phyloP scores from a whole-genome alignment of 2,888 invertebrate genomes.

The Lasioglossum lativentre region DNA sequence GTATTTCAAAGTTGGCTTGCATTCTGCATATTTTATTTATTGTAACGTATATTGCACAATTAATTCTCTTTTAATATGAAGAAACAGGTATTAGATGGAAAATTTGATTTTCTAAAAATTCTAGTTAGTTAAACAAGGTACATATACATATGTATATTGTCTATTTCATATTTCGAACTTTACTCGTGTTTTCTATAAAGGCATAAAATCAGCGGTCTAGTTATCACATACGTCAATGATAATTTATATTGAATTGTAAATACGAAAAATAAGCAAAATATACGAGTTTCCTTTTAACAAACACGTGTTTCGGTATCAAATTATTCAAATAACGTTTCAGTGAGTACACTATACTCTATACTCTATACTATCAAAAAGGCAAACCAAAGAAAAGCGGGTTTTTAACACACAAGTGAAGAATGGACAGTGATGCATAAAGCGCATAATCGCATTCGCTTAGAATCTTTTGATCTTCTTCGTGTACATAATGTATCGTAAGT shows the following conservation, averaged over 20 bases:
- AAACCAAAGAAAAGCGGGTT: slow-evolving; percentile 18
- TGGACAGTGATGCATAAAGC: slow-evolving; percentile 60
- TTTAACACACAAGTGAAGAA: slow-evolving; percentile 50
- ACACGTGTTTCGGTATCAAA: not conserved
- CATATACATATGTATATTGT: not conserved
- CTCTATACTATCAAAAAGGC: not conserved
- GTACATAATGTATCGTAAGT: slow-evolving; percentile 58
- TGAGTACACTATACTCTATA: too few species aligned
- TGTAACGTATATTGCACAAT: too few species aligned
- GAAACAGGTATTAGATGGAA: too few species aligned
- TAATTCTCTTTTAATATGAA: too few species aligned
- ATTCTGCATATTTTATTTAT: too few species aligned
- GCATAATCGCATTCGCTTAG: slow-evolving; percentile 62
- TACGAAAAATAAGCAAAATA: not conserved
- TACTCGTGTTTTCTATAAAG: not conserved
- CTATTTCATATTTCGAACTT: not conserved
- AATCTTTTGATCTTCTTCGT: slow-evolving; percentile 60
- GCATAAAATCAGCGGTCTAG: not conserved
- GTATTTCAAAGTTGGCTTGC: too few species aligned
- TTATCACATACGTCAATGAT: not conserved
- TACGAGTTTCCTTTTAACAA: not conserved
- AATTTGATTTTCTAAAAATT: too few species aligned
- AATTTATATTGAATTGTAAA: not conserved
- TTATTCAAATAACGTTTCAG: too few species aligned
- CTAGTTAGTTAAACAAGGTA: not conserved